Percentiles rank a stretch among this genome's conserved stretches.
These are phyloP conservation scores for Pogoniulus pusillus DNA, from an alignment of 2,797 vertebrate species.

Conservation along the genomic window DNA sequence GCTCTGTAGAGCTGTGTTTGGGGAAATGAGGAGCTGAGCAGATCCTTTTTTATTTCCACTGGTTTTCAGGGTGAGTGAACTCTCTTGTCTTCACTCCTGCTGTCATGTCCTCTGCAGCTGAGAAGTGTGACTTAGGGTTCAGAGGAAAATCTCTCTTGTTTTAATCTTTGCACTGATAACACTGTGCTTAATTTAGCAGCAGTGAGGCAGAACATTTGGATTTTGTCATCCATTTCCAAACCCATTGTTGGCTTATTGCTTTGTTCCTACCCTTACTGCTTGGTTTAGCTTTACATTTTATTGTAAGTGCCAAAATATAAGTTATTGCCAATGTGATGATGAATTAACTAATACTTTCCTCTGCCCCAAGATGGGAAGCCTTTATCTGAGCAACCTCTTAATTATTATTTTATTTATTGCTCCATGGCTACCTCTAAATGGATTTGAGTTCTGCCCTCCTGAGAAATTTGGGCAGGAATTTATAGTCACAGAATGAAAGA, in stretches of 20 bases:
- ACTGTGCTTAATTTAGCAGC: conserved; percentile 58
- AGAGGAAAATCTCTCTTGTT: conserved; percentile 42
- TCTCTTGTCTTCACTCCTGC: not conserved
- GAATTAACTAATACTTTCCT: conserved; percentile 57
- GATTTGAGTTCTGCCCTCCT: not conserved
- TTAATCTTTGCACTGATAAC: conserved; percentile 58
- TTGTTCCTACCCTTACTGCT: conserved; percentile 13
- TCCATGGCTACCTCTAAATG: not conserved
- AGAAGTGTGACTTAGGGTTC: conserved; percentile 28
- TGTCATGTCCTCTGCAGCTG: not conserved
- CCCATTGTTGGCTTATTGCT: conserved; percentile 55
- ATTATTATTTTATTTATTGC: conserved; percentile 54
- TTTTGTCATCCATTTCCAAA: conserved; percentile 69
- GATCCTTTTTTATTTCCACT: not conserved
- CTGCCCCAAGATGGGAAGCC: conserved; percentile 38
- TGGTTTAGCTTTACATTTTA: conserved; percentile 45
- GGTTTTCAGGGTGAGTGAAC: conserved; percentile 64
- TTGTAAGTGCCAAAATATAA: conserved; percentile 64
- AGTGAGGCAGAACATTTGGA: conserved; percentile 63
- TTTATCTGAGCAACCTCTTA: conserved; percentile 53
- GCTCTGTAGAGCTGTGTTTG: not conserved
- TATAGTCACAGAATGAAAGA: not conserved
- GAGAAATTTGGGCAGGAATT: conserved; percentile 22
- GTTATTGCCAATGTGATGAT: conserved; percentile 54
- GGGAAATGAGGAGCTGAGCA: not conserved